Evolutionary conservation across 2,113 vertebrate genomes (phyloP).

Genomic region (Hassar affinis): DNA sequence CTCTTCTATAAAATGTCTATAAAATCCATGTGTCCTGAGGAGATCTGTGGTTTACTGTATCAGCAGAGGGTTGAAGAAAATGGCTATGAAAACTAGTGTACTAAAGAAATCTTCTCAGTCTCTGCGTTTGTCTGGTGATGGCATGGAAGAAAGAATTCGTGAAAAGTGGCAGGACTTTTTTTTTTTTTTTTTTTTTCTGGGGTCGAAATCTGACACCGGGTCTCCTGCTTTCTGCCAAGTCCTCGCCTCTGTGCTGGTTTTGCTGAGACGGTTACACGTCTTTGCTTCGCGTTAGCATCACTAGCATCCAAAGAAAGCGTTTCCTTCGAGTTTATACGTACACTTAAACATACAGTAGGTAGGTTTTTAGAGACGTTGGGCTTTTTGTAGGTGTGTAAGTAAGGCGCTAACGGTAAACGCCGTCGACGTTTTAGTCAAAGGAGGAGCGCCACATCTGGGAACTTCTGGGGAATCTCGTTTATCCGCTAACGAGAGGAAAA

Average conservation of each 20-base stretch:
- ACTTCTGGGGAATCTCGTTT: background rate
- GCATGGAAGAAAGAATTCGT: conserved; percentile 32
- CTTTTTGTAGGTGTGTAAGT: no score
- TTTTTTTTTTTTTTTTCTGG: conserved; percentile 43
- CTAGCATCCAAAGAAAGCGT: background rate
- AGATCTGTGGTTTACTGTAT: no score
- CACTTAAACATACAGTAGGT: background rate
- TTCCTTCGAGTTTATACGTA: background rate
- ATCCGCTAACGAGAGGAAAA: background rate
- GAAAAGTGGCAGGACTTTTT: conserved; percentile 56
- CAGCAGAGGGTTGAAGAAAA: no score
- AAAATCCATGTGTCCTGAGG: no score
- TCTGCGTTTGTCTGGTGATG: background rate
- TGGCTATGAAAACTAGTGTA: background rate
- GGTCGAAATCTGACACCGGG: conserved; percentile 73
- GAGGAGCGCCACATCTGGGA: conserved; percentile 21
- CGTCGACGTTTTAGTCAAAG: background rate
- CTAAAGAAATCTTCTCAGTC: background rate
- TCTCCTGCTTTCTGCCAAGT: conserved; percentile 54
- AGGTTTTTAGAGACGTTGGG: no score
- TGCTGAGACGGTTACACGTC: conserved; percentile 28
- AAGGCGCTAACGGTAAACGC: background rate
- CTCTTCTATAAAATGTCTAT: no score
- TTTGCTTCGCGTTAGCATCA: background rate
- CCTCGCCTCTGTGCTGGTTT: conserved; percentile 56